Percentiles rank a stretch among this genome's conserved stretches.
phyloP scores from a whole-genome alignment of 2,797 vertebrate genomes.

The Sardinella longiceps region DNA sequence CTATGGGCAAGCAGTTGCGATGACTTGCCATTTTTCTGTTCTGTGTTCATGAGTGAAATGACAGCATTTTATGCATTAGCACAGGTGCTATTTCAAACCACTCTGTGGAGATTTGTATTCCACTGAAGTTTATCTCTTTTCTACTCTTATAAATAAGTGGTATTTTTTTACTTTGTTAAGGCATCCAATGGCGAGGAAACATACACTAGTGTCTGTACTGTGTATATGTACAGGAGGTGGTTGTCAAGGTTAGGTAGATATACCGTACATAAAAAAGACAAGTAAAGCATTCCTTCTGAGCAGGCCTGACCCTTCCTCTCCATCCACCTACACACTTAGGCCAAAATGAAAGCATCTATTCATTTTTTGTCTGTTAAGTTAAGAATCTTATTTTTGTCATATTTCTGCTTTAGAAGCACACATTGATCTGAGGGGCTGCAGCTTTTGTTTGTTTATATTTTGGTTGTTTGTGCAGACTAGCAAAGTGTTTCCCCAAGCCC shows the following conservation, averaged over 20 bases:
- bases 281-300: background rate
- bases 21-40: background rate
- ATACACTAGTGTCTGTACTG: too few species aligned
- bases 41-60: background rate
- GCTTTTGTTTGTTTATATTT: too few species aligned
- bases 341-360: background rate
- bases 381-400: background rate
- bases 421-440: background rate
- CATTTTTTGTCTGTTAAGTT: background rate
- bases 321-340: background rate
- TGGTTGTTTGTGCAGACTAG: background rate
- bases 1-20: background rate
- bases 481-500: background rate
- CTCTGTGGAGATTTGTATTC: background rate
- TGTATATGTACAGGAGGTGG: background rate
- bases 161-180: too few species aligned
- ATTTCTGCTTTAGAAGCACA: background rate
- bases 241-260: slow-evolving; percentile 11
- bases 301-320: background rate
- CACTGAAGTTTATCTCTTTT: background rate
- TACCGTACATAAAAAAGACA: background rate
- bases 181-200: too few species aligned
- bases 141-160: too few species aligned
- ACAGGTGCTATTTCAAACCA: background rate
- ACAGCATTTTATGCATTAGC: background rate